Percentiles rank a stretch among this genome's conserved stretches.
These are phyloP conservation scores for Holcopasites calliopsidis DNA, from an alignment of 1,140 invertebrate species.

Conservation along the genomic window DNA sequence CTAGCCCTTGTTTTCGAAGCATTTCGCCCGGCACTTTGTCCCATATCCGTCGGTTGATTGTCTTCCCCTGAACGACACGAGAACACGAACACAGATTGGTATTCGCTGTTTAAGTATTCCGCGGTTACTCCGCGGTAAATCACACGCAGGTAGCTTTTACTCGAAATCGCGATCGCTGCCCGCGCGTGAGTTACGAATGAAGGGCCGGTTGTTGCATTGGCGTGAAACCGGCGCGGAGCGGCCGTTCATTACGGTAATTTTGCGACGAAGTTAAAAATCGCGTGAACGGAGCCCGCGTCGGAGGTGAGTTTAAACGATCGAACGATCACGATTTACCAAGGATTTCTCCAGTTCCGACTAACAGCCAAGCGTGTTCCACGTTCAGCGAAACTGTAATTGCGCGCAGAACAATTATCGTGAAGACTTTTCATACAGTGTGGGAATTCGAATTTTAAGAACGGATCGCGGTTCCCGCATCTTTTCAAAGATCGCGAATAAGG, in stretches of 20 bases:
- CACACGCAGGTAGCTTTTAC: not conserved
- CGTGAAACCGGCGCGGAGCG: not conserved
- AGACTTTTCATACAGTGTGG: no score
- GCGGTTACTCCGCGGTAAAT: not conserved
- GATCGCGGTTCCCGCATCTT: no score
- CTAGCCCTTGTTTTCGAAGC: not conserved
- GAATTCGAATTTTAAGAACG: no score
- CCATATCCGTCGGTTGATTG: no score
- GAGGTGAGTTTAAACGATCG: not conserved
- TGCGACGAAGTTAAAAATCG: constrained; percentile 4
- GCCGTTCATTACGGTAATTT: constrained; percentile 4
- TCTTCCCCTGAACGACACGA: not conserved
- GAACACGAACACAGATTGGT: not conserved
- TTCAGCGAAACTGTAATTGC: no score
- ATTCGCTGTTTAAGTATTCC: constrained; percentile 9
- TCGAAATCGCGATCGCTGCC: not conserved
- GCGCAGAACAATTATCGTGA: no score
- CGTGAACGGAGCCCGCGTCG: not conserved
- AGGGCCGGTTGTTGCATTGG: not conserved
- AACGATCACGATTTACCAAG: constrained; percentile 2
- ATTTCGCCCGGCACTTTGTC: not conserved
- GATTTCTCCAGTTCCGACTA: not conserved
- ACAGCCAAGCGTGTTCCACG: no score
- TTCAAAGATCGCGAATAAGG: not conserved
- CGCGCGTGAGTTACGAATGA: not conserved